Conservation (phyloP, 2,797 vertebrate genomes). For the Eleutherodactylus coqui region DNA sequence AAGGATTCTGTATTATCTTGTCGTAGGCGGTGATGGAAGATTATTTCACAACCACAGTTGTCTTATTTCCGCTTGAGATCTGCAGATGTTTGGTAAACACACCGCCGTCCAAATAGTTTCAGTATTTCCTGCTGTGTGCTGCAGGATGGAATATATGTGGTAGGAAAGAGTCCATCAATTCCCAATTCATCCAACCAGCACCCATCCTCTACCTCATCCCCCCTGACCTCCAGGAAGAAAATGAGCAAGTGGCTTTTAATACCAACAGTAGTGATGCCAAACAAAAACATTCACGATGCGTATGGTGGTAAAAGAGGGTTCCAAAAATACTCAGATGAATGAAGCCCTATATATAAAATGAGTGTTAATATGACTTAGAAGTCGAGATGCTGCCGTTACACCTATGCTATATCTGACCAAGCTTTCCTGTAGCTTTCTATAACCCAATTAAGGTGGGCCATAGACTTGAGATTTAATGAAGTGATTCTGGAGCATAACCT, state of each 20-base stretch:
- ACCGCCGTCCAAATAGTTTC: neutral
- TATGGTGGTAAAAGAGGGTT: too few species aligned
- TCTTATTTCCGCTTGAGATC: conserved; percentile 18
- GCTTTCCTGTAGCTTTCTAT: too few species aligned
- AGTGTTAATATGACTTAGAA: too few species aligned
- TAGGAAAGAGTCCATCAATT: neutral
- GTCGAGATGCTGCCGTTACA: too few species aligned
- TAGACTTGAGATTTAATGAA: too few species aligned
- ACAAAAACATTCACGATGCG: too few species aligned
- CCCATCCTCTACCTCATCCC: neutral
- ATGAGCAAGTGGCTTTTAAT: neutral
- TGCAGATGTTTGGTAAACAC: conserved; percentile 41
- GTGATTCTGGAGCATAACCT: too few species aligned
- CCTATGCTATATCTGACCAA: too few species aligned
- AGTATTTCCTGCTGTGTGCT: conserved; percentile 14
- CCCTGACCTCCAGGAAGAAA: neutral
- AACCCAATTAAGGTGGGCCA: too few species aligned
- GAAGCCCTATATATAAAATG: too few species aligned
- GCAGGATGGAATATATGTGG: neutral
- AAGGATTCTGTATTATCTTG: conserved; percentile 69
- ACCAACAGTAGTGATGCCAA: neutral
- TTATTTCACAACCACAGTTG: conserved; percentile 34
- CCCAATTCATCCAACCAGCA: neutral
- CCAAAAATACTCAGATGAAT: too few species aligned
- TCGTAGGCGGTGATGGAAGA: conserved; percentile 41